Base-by-base conservation (phyloP, 2,113 vertebrate genomes). In the Nycticryphes semicollaris region DNA sequence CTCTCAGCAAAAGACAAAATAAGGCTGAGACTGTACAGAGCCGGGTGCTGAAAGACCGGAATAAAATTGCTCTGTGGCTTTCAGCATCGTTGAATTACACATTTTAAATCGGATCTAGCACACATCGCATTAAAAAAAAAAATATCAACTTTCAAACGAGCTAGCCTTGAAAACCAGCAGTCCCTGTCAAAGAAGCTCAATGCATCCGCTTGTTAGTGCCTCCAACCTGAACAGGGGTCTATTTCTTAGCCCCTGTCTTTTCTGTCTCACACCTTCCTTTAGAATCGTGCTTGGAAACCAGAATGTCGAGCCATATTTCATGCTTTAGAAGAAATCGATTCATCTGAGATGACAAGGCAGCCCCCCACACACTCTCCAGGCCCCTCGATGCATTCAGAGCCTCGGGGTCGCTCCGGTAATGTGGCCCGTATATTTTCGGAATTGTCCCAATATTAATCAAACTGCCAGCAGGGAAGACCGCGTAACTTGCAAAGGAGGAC, bases 251-350 rank as follows among this genome's bases (percentile, higher is more conserved):
- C 81, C 66, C 25, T 66, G 39, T 62, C 68, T 73, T 35, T 90
- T 92, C 96, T 93, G 96, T 62, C 92, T 95, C 96, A 95, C 93
- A 95, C 93, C 96, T 96, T 95, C 85, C 73, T 84, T 75, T 41
- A 81, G 53, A 73, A 96, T 84, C 96, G 92, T 97, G 96, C 95
- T 96, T 64, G 67, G 80, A 90, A 95, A 93, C 96, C 92, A 93
- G 86, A 94, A 84, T 87, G 86, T 94, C 53, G 53, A 73, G 11
- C 89, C 37, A 63, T 94, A 96, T 96, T 93, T 96, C 95, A 95
- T 92, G 84, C 51, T 47, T 57, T 84, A 75, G 94, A 63, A 93
- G 79, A 95, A 94, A 91, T 93, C 84, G 82, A 76, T 96, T 92
- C 70, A 96, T 93, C 79, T 79, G 86, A 64, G 69, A 94, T 73